Percentiles rank a stretch among this genome's conserved stretches.
Evolutionary conservation across 2,113 vertebrate genomes (phyloP).

Genomic region (Corynorhinus townsendii): DNA sequence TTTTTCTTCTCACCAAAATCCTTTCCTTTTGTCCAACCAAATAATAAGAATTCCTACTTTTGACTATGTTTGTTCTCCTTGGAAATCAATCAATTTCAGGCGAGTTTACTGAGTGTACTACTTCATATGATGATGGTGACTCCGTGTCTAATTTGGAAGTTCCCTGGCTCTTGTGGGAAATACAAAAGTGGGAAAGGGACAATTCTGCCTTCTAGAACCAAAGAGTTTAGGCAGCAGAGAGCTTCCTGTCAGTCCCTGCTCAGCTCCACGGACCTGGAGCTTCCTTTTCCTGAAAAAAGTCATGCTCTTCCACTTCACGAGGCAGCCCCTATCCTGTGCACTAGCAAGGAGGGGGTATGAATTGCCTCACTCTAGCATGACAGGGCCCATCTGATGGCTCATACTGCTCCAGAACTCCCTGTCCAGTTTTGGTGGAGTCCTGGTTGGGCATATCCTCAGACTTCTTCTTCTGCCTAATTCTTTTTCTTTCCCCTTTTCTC

Average conservation of each 20-base stretch:
- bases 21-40: not conserved
- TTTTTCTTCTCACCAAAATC: not conserved
- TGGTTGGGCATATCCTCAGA: not conserved
- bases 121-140: not conserved
- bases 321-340: not conserved
- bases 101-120: not conserved
- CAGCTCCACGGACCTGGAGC: not conserved
- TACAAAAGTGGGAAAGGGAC: not conserved
- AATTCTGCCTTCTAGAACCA: not conserved
- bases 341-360: not conserved
- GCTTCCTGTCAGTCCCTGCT: not conserved
- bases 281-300: not conserved
- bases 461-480: not conserved
- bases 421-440: not conserved
- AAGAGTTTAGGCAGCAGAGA: not conserved
- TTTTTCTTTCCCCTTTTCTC: not conserved
- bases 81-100: not conserved
- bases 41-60: not conserved
- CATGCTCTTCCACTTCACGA: not conserved
- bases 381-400: not conserved
- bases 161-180: not conserved
- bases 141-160: not conserved
- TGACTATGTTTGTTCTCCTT: not conserved
- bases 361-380: too few species aligned
- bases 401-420: not conserved